Base-by-base conservation (phyloP, 2,888 invertebrate genomes). In the Lepidocyrtoides sp. region DNA sequence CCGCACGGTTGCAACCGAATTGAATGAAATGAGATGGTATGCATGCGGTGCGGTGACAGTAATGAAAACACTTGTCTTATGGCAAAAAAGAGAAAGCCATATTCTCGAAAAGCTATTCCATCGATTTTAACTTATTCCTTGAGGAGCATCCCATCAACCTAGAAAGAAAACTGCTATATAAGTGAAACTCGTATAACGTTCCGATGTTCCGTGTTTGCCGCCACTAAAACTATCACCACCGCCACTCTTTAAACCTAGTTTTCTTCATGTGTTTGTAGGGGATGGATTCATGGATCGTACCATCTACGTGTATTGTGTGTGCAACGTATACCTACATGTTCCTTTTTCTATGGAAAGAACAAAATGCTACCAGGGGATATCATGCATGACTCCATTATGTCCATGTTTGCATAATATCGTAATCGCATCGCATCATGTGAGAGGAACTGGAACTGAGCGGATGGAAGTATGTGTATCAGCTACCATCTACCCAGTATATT, bases 361-460 rank as follows among this genome's bases (percentile, higher is more conserved):
- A 77, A 83, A 87, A 75, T 69, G 90, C 90, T 90, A 85, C 83
- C 83, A 63, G 63, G 90, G 69, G 85, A 85, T 79, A 77, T 89
- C 89, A 90, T 91, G 90, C 90, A 91, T 85, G 85, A 91, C 90
- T 85, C 85, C 90, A 85, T 85, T 91, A 85, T 85, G 90, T 54
- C 85, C 85, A 51, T 91, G 85, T 91, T 91, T 91, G 85, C 90
- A 91, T 91, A 91, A 91, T 91, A 91, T 85, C 63, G 66, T 85
- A 85, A 91, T 91, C 51, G 84, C 51, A 57, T 82, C 72, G 66
- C 36, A 79, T 54, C 79, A 57, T 79, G 79, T 57, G 57, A 57
- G 79, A 57, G 57, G 10, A 79, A 57, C 57, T 54, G 57, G 36
- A 79, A 79, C 79, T 57, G 57, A 54, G 79, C 57, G 79, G 54